These are phyloP conservation scores for Poecilus cupreus DNA, from an alignment of 2,888 invertebrate species.

Conservation along the genomic window DNA sequence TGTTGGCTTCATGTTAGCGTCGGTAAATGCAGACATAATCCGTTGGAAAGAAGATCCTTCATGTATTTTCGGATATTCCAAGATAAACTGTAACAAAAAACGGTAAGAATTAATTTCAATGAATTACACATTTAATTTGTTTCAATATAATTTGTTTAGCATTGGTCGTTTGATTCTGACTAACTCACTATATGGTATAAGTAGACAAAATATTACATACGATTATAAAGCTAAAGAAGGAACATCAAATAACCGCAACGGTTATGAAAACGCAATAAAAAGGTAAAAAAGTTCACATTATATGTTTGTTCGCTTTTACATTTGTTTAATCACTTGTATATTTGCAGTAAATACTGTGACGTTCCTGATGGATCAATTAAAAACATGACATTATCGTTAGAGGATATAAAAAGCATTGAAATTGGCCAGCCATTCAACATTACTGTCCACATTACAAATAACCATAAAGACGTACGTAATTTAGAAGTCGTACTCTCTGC, in stretches of 20 bases:
- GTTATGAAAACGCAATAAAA: conserved; percentile 82
- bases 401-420: background rate
- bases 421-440: conserved; percentile 80
- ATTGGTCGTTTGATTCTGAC: conserved; percentile 85
- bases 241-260: conserved; percentile 83
- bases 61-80: conserved; percentile 78
- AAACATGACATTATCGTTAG: background rate
- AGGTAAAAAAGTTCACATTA: background rate
- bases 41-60: conserved; percentile 83
- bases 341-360: conserved; percentile 58
- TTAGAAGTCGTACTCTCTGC: conserved; percentile 81
- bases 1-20: conserved; percentile 85
- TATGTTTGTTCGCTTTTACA: background rate
- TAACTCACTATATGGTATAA: conserved; percentile 83
- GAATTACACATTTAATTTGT: background rate
- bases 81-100: conserved; percentile 83
- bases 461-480: conserved; percentile 76
- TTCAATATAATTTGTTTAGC: conserved; percentile 72
- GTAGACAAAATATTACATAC: conserved; percentile 81
- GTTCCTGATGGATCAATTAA: background rate
- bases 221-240: conserved; percentile 85
- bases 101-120: conserved; percentile 75
- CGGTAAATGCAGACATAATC: conserved; percentile 89
- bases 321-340: background rate
- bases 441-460: conserved; percentile 80